phyloP scores from a whole-genome alignment of 2,113 vertebrate genomes.

The Columba livia region DNA sequence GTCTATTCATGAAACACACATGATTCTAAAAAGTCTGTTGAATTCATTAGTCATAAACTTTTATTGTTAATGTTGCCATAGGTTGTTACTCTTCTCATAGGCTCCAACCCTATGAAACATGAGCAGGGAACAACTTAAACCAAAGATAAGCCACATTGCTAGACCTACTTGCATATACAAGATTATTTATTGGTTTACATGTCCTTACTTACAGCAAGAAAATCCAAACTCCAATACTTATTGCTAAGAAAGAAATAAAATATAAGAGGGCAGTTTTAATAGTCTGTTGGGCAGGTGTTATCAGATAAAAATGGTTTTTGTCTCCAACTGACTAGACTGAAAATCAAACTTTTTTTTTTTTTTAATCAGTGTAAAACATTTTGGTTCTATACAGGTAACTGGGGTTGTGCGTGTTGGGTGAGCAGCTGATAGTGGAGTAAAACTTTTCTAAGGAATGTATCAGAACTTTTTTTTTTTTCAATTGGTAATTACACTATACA shows the following conservation, averaged over 20 bases:
- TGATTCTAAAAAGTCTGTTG: neutral
- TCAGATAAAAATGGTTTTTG: neutral
- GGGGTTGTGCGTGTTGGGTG: rapidly evolving
- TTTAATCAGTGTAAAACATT: neutral
- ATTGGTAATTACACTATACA: neutral
- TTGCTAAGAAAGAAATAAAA: neutral
- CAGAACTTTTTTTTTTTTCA: neutral
- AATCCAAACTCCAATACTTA: neutral
- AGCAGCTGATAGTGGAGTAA: neutral
- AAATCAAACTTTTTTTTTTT: neutral
- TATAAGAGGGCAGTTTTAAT: neutral
- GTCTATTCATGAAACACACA: neutral
- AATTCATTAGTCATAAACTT: neutral
- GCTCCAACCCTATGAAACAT: neutral
- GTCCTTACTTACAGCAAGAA: neutral
- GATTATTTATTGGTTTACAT: neutral
- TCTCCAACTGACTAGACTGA: neutral
- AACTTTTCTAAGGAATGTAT: neutral
- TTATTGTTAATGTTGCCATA: neutral
- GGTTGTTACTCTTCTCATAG: neutral
- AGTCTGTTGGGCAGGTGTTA: neutral
- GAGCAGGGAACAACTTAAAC: neutral
- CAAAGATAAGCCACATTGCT: neutral
- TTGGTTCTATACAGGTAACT: neutral
- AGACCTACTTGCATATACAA: neutral